Base-by-base conservation (phyloP, 2,797 vertebrate species). In the Lates japonicus region DNA sequence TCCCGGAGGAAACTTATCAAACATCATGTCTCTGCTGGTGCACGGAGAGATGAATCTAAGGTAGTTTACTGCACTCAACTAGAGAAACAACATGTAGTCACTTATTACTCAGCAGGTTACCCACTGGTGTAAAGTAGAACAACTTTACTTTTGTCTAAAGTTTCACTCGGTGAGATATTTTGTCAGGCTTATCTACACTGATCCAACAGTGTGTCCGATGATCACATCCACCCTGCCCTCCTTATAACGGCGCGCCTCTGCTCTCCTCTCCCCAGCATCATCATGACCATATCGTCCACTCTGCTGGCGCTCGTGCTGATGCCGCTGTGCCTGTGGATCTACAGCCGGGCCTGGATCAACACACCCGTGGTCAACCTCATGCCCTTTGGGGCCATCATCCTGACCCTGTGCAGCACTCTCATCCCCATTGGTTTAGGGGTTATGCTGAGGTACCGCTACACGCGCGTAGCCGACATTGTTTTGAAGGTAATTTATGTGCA, bases 1-100 rank as follows among this genome's bases (percentile, higher is more conserved):
- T 42, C 98, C 98, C 0, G 98, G 98, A 0, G 98, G 98, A 2
- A 99, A 98, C 88, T 93, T 99, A 65, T 99, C 98, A 82, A 99
- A 98, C 62, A 97, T 99, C 82, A 95, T 99, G 97, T 96, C 97
- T 16, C 95, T 99, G 74, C 95, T 99, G 90, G 97, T 97, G 78
- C 95, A 99, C 89, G 98, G 98, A 37, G 98, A 99, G 85, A 99
- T 99, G 98, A 99, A 98, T 84, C 97, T 99, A 86, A 99, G 98
- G 98, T 99, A 96, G 0, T 5, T 33, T 1, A 7, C 17, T 33
- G 1, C 5, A 14, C 20, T 19, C 51, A 33, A 10, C 3, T 46
- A 31, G 2, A 35, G 7, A 64, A 25, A 57, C 22, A 25, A 1
- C 22, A 11, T 29, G 11, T 1, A 64, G 19, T 9, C 25, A 31